Evolutionary conservation across 2,888 invertebrate genomes (phyloP).

Genomic region (Drosophila robusta): DNA sequence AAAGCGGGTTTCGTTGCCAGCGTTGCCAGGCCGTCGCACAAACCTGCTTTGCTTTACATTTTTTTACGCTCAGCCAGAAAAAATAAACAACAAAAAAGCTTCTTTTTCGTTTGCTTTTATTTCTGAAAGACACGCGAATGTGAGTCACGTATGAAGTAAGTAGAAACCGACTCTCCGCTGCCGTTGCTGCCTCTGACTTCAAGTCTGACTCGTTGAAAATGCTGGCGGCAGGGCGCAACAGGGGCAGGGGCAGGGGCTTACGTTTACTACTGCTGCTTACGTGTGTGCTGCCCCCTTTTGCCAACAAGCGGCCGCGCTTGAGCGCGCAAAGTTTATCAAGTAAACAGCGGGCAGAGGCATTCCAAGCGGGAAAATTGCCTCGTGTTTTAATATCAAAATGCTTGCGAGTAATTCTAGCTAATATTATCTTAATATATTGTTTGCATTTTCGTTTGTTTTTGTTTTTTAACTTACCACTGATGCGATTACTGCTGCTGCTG

Average conservation of each 20-base stretch:
- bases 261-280: conserved; percentile 39
- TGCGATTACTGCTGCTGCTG: conserved; percentile 59
- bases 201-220: conserved; percentile 40
- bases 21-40: conserved; percentile 80
- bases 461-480: conserved; percentile 64
- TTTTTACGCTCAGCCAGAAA: conserved; percentile 52
- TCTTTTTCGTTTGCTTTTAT: conserved; percentile 66
- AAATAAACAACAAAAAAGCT: conserved; percentile 57
- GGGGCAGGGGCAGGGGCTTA: conserved; percentile 24
- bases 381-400: conserved; percentile 42
- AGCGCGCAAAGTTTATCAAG: conserved; percentile 64
- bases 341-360: conserved; percentile 71
- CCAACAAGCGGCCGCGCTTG: conserved; percentile 48
- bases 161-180: conserved; percentile 69
- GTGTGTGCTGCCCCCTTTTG: conserved; percentile 31
- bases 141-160: conserved; percentile 80
- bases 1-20: conserved; percentile 81
- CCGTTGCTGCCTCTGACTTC: conserved; percentile 26
- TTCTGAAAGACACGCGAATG: conserved; percentile 80
- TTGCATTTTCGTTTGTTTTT: conserved; percentile 21
- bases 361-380: conserved; percentile 64
- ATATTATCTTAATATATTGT: conserved; percentile 15
- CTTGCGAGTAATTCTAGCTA: conserved; percentile 52
- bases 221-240: conserved; percentile 4
- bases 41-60: conserved; percentile 80